phyloP scores from a whole-genome alignment of 2,797 vertebrate species.

The Brotogeris chrysoptera region DNA sequence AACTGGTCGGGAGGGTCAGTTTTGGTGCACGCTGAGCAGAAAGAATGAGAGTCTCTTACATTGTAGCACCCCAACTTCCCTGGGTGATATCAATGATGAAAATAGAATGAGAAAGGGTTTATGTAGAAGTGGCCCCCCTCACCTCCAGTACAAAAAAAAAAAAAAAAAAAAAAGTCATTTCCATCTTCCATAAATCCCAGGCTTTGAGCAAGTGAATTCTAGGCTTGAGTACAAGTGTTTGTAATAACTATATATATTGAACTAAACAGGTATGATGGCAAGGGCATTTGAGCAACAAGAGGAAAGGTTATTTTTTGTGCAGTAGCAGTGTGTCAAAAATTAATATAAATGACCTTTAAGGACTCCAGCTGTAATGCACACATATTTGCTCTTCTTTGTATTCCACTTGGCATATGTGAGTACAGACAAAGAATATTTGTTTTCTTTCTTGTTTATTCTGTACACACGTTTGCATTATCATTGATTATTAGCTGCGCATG shows the following conservation, averaged over 20 bases:
- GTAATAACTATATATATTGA: neutral
- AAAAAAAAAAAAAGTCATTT: neutral
- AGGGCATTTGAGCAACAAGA: neutral
- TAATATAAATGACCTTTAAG: neutral
- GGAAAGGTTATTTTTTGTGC: neutral
- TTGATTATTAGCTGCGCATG: constrained; percentile 23
- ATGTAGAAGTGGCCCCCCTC: fast-evolving
- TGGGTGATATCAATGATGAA: neutral
- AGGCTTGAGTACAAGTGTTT: neutral
- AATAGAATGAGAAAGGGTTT: neutral
- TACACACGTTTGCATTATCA: neutral
- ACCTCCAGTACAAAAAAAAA: neutral
- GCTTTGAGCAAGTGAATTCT: neutral
- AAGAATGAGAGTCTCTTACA: neutral
- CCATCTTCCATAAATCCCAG: neutral
- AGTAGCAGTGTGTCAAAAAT: neutral
- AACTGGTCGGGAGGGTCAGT: neutral
- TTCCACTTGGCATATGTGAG: neutral
- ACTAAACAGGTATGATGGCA: neutral
- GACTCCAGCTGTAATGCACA: neutral
- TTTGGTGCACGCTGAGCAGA: neutral
- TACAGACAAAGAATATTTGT: neutral
- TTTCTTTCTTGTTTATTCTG: constrained; percentile 38
- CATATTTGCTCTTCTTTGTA: neutral
- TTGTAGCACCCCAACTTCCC: neutral